Evolutionary conservation across 2,113 vertebrate genomes (phyloP), one percentile per base, ranked within the genome.

Genomic region (Ondatra zibethicus): DNA sequence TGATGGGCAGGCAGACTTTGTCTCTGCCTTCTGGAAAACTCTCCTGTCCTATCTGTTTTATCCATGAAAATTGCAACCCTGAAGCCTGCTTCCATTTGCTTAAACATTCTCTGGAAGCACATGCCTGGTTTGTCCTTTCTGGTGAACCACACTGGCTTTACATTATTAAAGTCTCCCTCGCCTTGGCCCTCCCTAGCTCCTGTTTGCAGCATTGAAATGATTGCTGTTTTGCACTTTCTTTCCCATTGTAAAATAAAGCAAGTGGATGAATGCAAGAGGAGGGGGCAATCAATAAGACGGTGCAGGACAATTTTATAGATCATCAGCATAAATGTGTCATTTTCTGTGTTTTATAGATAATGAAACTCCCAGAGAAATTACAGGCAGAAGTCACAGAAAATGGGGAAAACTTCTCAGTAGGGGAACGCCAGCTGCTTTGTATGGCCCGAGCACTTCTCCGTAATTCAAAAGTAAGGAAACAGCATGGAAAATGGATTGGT

Each of bases 351-450:
- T 77, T 73, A 73, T 72, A 99, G 99, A 98, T 99, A 94, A 98
- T 97, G 87, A 98, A 96, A 88, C 97, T 99, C 42, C 98, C 99
- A 10, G 97, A 95, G 97, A 98, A 98, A 93, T 98, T 99, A 45
- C 88, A 98, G 63, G 98, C 98, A 39, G 88, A 93, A 52, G 98
- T 99, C 16, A 92, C 95, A 96, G 99, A 99, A 97, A 99, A 99
- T 65, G 98, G 99, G 87, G 98, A 99, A 92, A 99, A 99, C 97
- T 99, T 99, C 98, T 99, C 99, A 39, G 99, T 99, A 0, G 99
- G 98, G 75, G 98, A 99, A 97, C 97, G 98, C 75, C 99, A 99
- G 96, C 98, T 99, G 50, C 98, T 99, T 65, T 99, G 99, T 89
- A 98, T 99, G 99, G 99, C 99, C 63, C 97, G 99, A 98, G 98